phyloP scores from a whole-genome alignment of 1,140 invertebrate genomes.

The Papilio machaon region DNA sequence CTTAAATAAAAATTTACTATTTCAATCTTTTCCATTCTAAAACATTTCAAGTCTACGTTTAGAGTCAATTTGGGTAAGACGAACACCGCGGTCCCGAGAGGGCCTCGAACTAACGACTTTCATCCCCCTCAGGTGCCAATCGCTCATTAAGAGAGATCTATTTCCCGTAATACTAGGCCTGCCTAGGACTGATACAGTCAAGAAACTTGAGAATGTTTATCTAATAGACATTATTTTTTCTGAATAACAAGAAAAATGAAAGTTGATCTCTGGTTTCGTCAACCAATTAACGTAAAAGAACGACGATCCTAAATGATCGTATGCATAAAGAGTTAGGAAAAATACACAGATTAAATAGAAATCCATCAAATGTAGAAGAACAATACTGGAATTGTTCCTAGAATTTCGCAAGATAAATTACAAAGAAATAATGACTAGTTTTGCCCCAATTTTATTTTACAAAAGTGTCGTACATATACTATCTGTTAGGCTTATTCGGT shows the following conservation, averaged over 20 bases:
- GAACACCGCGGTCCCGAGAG: constrained; percentile 61
- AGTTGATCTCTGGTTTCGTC: not conserved
- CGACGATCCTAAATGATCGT: too few species aligned
- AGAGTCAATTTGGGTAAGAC: constrained; percentile 69
- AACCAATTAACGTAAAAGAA: too few species aligned
- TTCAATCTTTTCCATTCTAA: constrained; percentile 40
- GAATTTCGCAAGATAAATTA: too few species aligned
- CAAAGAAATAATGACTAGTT: too few species aligned
- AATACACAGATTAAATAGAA: too few species aligned
- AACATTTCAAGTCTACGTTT: constrained; percentile 44
- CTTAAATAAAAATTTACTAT: not conserved
- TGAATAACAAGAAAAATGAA: not conserved
- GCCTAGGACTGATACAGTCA: constrained; percentile 35
- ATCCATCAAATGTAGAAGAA: too few species aligned
- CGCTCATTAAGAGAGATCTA: constrained; percentile 60
- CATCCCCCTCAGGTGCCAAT: constrained; percentile 69
- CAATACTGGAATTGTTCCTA: too few species aligned
- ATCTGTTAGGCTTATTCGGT: not conserved
- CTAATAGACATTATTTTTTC: not conserved
- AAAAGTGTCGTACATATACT: too few species aligned
- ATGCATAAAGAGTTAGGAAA: too few species aligned
- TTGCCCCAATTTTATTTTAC: too few species aligned
- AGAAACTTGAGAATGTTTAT: not conserved
- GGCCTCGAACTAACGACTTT: constrained; percentile 67
- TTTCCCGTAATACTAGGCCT: constrained; percentile 46